Percentiles rank a stretch among this genome's conserved stretches.
Evolutionary conservation across 2,113 vertebrate genomes (phyloP).

Genomic region (Acanthochromis polyacanthus): DNA sequence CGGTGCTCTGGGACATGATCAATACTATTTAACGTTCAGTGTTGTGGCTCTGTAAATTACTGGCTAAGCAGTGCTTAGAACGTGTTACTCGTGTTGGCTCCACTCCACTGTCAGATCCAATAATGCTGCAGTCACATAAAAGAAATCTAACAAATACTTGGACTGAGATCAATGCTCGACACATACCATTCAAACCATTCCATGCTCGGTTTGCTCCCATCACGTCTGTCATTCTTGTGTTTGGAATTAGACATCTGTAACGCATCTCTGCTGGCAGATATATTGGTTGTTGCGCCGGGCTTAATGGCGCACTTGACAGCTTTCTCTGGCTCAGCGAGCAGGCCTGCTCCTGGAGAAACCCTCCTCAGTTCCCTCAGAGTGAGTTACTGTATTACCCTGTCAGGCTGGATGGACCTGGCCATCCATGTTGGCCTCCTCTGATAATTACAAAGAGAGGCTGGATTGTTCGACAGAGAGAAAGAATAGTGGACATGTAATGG

Average conservation of each 20-base stretch:
- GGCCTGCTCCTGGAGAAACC: constrained; percentile 39
- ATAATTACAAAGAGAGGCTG: constrained; percentile 18
- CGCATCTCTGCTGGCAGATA: constrained; percentile 54
- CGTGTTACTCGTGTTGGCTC: not conserved
- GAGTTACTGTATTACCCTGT: constrained; percentile 50
- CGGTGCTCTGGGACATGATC: constrained; percentile 31
- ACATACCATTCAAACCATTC: constrained; percentile 40
- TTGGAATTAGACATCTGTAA: constrained; percentile 57
- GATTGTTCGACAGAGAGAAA: too few relatives aligned
- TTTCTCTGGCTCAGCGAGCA: constrained; percentile 58
- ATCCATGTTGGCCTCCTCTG: constrained; percentile 20
- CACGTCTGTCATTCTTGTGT: constrained; percentile 42
- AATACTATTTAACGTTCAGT: constrained; percentile 32
- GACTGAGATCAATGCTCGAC: constrained; percentile 31
- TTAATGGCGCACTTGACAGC: constrained; percentile 68
- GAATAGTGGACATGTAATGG: too few relatives aligned
- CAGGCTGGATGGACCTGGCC: constrained; percentile 22
- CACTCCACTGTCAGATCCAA: constrained; percentile 31
- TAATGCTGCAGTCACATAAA: constrained; percentile 16
- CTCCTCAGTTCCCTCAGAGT: constrained; percentile 20
- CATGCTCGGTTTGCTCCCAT: constrained; percentile 30
- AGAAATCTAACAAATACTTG: constrained; percentile 23
- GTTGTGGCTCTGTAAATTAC: constrained; percentile 44
- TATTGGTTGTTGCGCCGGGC: constrained; percentile 48
- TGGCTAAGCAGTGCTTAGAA: constrained; percentile 5